These are phyloP conservation scores for Cromileptes altivelis DNA, from an alignment of 2,113 vertebrate species.

Conservation along the genomic window DNA sequence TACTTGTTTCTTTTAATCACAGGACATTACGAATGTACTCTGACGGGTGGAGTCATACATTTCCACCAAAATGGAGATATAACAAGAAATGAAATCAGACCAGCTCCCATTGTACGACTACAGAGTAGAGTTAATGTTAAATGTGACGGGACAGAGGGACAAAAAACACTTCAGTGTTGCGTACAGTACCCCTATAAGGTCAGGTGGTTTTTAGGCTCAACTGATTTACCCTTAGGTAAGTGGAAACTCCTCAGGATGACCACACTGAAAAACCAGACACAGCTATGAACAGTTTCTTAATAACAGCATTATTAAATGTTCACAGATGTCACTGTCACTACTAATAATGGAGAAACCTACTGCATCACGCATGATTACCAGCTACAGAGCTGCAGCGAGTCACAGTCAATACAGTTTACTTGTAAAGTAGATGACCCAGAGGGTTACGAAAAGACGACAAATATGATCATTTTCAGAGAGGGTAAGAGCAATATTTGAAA, in stretches of 20 bases:
- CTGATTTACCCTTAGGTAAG: background rate
- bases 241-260: background rate
- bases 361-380: background rate
- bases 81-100: background rate
- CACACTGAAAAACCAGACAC: background rate
- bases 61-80: conserved; percentile 52
- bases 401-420: fast-evolving
- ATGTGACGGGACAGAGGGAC: background rate
- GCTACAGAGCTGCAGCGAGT: background rate
- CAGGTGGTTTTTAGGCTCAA: conserved; percentile 12
- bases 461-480: conserved; percentile 3
- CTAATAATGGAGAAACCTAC: fast-evolving
- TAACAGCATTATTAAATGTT: conserved; percentile 24
- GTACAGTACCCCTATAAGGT: conserved; percentile 53
- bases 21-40: conserved; percentile 73
- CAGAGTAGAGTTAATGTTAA: background rate
- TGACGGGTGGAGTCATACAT: background rate
- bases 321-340: background rate
- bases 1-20: conserved; percentile 4
- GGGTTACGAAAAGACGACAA: background rate
- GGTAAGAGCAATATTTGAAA: conserved; percentile 45
- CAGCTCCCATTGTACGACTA: conserved; percentile 59
- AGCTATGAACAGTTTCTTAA: background rate
- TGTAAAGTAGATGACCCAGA: conserved; percentile 23
- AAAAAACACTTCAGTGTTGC: conserved; percentile 37